Evolutionary conservation across 2,888 invertebrate species (phyloP).

Genomic region (Drosophila neotestacea): DNA sequence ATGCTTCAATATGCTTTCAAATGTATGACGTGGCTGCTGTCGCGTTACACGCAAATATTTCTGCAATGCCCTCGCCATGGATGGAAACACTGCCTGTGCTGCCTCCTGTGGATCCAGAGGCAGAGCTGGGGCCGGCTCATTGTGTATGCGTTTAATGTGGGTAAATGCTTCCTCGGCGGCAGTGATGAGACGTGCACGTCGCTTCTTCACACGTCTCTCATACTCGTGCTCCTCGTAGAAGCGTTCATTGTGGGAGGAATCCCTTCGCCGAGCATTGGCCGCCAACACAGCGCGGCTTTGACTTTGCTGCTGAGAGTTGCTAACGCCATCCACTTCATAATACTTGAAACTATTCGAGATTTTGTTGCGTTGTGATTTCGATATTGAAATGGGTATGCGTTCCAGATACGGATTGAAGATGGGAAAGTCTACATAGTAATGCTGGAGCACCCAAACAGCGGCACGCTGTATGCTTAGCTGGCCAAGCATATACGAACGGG

Average conservation of each 20-base stretch:
- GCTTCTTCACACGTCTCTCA: constrained; percentile 95
- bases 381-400: constrained; percentile 93
- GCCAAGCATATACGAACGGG: constrained; percentile 94
- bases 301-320: constrained; percentile 89
- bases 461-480: constrained; percentile 97
- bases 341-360: constrained; percentile 95
- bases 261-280: constrained; percentile 92
- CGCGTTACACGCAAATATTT: constrained; percentile 98
- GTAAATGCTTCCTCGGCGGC: constrained; percentile 99
- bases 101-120: constrained; percentile 98
- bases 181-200: constrained; percentile 94
- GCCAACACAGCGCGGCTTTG: constrained; percentile 90
- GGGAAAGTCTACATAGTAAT: constrained; percentile 98
- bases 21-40: constrained; percentile 97
- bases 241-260: constrained; percentile 97
- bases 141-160: constrained; percentile 94
- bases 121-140: constrained; percentile 90
- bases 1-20: constrained; percentile 96
- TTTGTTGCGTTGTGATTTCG: constrained; percentile 92
- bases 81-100: constrained; percentile 98
- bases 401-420: constrained; percentile 98
- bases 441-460: constrained; percentile 96
- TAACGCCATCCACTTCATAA: constrained; percentile 97
- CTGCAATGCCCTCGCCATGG: constrained; percentile 97
- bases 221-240: constrained; percentile 99